Evolutionary conservation across 2,888 invertebrate genomes (phyloP), one percentile per base, ranked within the genome.

Genomic region (Hyppa rectilinea): DNA sequence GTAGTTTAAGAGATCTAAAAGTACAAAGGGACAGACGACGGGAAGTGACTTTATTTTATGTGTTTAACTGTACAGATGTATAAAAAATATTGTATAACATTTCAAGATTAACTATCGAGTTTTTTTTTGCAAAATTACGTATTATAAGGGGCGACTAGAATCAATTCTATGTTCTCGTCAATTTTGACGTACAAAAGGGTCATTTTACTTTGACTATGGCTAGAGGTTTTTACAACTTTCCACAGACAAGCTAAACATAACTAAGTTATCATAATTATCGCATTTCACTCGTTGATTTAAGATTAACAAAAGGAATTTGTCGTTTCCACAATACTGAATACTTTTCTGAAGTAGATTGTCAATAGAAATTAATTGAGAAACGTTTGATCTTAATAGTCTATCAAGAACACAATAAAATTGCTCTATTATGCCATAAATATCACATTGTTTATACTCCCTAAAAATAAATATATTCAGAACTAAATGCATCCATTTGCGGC

Each of bases 401-500:
- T 20, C 26, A 40, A 58, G 14, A 65, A 64, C 2, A 4, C 36
- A 56, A 38, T 26, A 55, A 68, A 49, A 53, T 38, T 5, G 0
- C n/a, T 38, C 6, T 29, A 53, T 52, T 17, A 72, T 23, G 26
- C 47, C 53, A 63, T 26, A 49, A 47, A 62, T 49, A 70, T 34
- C 34, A 52, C 40, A 52, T 64, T 49, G 0, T 26, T 52, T 43
- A 50, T 12, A 23, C 31, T 36, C 58, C 50, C 61, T 49, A 53
- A 56, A 26, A 69, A 67, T 73, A 70, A 73, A 70, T 69, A 45
- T 75, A 53, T 31, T 59, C 52, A 49, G 40, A 75, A 71, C 56
- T 23, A 63, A 71, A 70, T 43, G 31, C 52, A 74, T 58, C 38
- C 74, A 80, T 68, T 80, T 76, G 78, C 66, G 72, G 80, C 31